Base-by-base conservation (phyloP, 53 echinoderm and acorn worm genomes). In the Zoroaster sp. region DNA sequence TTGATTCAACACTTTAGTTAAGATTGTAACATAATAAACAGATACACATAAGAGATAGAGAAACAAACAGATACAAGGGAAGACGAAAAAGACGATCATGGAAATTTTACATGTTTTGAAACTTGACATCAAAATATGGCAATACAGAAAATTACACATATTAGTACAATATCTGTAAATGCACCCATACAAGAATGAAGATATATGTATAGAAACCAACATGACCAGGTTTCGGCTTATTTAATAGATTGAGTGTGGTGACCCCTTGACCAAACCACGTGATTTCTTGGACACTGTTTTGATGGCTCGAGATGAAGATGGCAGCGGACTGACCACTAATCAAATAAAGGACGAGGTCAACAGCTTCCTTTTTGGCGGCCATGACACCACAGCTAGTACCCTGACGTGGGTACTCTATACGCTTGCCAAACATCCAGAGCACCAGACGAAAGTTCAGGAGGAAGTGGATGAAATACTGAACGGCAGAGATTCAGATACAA, bases 331-430 rank as follows among this genome's bases (percentile, higher is more conserved):
- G 78, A 78, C 78, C 10, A 15, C 33, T 14, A 2, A 7, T 7
- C 49, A 78, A 49, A 78, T 78, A 25, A 32, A 5, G 11, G 78
- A 78, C 17, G 73, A 90, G 73, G 46, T 73, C 25, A 83, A 72
- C 43, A 65, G 18, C 14, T 90, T 83, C 67, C 11, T 90, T 5
- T 74, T 90, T 23, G 90, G 30, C 5, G 90, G 90, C 35, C 35
- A 37, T 12, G 90, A 90, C 13, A 90, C 90, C 12, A 83, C 90
- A 13, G 25, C 90, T 8, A 90, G 72, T 44, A 66, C 73, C 74
- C 51, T 83, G 69, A 90, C 83, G 39, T 90, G 90, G 90, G 4
- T 90, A n/a, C 51, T 90, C 9, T 83, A 73, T 14, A 15, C 31
- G 17, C n/a, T 90, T 35, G 90, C 90, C 4, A 90, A 54, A 14